A percentile compares a stretch with the other conserved stretches of the same genome.
Conservation (phyloP, 1,140 invertebrate species). For the Eubasilissa regina region DNA sequence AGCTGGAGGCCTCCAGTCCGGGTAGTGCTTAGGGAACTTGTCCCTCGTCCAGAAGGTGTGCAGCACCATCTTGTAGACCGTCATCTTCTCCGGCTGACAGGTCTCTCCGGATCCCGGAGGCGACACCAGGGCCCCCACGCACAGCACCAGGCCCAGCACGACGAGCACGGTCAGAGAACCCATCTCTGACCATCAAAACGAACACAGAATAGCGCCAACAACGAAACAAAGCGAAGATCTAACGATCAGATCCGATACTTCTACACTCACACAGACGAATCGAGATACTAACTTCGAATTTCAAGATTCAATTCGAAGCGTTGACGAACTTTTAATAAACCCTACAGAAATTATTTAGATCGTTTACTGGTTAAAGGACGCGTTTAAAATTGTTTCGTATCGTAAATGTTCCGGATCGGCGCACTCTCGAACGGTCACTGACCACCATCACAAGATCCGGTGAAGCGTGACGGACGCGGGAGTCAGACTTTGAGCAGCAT, state of each 20-base stretch:
- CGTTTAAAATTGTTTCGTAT: background rate
- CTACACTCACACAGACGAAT: background rate
- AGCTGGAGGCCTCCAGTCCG: constrained; percentile 90
- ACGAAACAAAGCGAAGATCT: background rate
- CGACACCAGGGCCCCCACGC: constrained; percentile 38
- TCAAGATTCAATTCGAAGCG: too few relatives aligned
- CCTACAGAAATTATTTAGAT: background rate
- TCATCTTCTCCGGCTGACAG: constrained; percentile 75
- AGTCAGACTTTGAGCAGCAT: background rate
- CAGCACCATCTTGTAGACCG: constrained; percentile 87
- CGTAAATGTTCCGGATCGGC: constrained; percentile 16
- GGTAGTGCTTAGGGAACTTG: constrained; percentile 92
- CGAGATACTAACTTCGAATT: too few relatives aligned
- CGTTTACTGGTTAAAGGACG: background rate
- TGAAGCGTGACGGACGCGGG: constrained; percentile 11
- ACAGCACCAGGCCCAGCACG: constrained; percentile 33
- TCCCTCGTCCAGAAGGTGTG: constrained; percentile 92
- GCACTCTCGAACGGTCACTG: background rate
- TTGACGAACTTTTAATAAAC: background rate
- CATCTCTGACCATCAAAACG: constrained; percentile 27
- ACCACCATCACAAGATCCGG: background rate
- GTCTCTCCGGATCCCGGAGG: constrained; percentile 63
- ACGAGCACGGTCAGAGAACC: constrained; percentile 36
- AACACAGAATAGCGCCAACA: background rate
- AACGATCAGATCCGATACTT: background rate